These are phyloP conservation scores for Aphelenchoides bicaudatus DNA, from an alignment of 2,888 invertebrate species.

Conservation along the genomic window DNA sequence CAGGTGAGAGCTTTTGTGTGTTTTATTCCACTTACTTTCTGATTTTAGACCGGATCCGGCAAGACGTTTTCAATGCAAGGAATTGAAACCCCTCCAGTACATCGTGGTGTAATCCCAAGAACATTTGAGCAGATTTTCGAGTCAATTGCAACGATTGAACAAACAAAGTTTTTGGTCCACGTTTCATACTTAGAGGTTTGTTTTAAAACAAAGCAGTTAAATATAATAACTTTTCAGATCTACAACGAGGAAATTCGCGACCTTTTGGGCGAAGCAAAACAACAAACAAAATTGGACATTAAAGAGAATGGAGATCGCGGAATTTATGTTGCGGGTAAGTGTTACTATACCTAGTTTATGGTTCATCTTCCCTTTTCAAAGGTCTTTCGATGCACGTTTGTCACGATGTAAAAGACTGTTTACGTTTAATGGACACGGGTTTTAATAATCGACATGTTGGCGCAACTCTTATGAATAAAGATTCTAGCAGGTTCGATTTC, in stretches of 20 bases:
- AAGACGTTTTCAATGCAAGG: constrained; percentile 88
- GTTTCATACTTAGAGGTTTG: constrained; percentile 73
- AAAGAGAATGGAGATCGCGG: constrained; percentile 67
- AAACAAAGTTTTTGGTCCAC: constrained; percentile 72
- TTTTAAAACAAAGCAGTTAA: background rate
- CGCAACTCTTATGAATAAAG: constrained; percentile 82
- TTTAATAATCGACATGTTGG: constrained; percentile 78
- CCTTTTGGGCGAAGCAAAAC: constrained; percentile 68
- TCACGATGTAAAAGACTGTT: constrained; percentile 73
- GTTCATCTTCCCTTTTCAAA: no score
- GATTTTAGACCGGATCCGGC: constrained; percentile 73
- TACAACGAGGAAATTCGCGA: constrained; percentile 78
- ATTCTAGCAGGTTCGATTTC: constrained; percentile 61
- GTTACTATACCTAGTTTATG: background rate
- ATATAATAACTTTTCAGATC: constrained; percentile 63
- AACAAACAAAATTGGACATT: constrained; percentile 68
- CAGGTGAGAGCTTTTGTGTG: constrained; percentile 76
- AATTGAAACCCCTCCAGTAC: constrained; percentile 63
- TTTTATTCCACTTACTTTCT: background rate
- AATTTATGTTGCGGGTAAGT: constrained; percentile 52
- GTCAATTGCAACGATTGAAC: constrained; percentile 72
- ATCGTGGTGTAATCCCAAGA: constrained; percentile 58
- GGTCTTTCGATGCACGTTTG: constrained; percentile 74
- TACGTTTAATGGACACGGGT: constrained; percentile 72
- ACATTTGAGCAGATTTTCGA: constrained; percentile 81